Evolutionary conservation across 53 echinoderm and acorn worm genomes (phyloP).

Genomic region (Mesocentrotus franciscanus): DNA sequence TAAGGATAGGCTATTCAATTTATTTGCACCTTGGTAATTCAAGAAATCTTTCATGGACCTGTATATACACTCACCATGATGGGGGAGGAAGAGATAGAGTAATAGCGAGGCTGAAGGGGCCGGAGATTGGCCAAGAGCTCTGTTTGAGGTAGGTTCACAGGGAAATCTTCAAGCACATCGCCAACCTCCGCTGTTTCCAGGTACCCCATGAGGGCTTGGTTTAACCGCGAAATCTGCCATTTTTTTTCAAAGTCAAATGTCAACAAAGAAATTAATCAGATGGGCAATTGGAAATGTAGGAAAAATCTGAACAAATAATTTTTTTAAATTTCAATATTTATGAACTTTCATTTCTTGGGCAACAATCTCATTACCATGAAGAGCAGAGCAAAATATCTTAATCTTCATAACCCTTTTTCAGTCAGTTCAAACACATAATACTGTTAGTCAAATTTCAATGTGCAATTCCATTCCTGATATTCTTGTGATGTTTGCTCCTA

Average conservation of each 20-base stretch:
- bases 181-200: constrained; percentile 55
- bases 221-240: constrained; percentile 49
- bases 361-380: background rate
- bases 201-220: constrained; percentile 35
- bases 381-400: background rate
- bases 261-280: background rate
- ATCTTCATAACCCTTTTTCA: background rate
- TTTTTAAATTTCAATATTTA: background rate
- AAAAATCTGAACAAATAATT: background rate
- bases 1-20: no score
- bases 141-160: background rate
- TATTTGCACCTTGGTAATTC: background rate
- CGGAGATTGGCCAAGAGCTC: constrained; percentile 50
- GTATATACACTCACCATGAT: background rate
- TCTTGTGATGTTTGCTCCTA: no score
- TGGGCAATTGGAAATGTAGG: no score
- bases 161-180: constrained; percentile 61
- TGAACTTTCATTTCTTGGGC: background rate
- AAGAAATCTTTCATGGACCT: background rate
- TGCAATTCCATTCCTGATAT: no score
- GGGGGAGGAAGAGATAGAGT: constrained; percentile 69
- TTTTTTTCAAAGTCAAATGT: background rate
- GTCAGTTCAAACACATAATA: no score
- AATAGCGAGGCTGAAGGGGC: constrained; percentile 65
- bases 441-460: no score